Percentiles rank a stretch among this genome's conserved stretches.
phyloP scores from a whole-genome alignment of 2,888 invertebrate species.

The Digitonthophagus gazella region DNA sequence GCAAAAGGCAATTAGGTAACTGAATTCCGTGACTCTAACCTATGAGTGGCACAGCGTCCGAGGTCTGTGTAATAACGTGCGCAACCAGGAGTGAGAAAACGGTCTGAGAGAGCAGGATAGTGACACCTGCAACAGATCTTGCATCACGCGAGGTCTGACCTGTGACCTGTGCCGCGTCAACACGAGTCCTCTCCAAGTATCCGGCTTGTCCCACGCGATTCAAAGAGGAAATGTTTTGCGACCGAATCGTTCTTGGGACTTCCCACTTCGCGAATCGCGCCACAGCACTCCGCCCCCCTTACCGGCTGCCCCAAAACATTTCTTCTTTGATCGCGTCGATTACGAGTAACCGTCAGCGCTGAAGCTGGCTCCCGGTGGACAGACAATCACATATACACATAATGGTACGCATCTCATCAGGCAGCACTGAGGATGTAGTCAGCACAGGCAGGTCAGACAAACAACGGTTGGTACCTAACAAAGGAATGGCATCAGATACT shows the following conservation, averaged over 20 bases:
- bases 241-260: slow-evolving; percentile 31
- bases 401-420: slow-evolving; percentile 51
- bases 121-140: slow-evolving; percentile 90
- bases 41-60: slow-evolving; percentile 98
- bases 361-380: slow-evolving; percentile 34
- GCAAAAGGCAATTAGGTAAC: slow-evolving; percentile 36
- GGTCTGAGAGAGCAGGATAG: slow-evolving; percentile 98
- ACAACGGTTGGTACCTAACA: slow-evolving; percentile 82
- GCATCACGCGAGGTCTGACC: slow-evolving; percentile 52
- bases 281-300: slow-evolving; percentile 39
- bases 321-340: slow-evolving; percentile 49
- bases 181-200: slow-evolving; percentile 46
- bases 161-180: slow-evolving; percentile 49
- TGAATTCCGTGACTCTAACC: slow-evolving; percentile 60
- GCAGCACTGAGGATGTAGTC: slow-evolving; percentile 52
- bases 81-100: slow-evolving; percentile 99
- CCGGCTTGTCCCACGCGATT: slow-evolving; percentile 49
- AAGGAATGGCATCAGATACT: slow-evolving; percentile 99
- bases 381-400: slow-evolving; percentile 50
- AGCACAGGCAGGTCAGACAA: slow-evolving; percentile 55
- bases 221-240: slow-evolving; percentile 53
- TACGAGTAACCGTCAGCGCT: slow-evolving; percentile 22
- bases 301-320: slow-evolving; percentile 49
- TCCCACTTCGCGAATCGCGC: slow-evolving; percentile 31
- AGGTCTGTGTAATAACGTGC: slow-evolving; percentile 98